A percentile compares a stretch with the other conserved stretches of the same genome.
Conservation (phyloP, 37 sponge, comb jelly and placozoan genomes). For the Diacarnus erythraeanus region DNA sequence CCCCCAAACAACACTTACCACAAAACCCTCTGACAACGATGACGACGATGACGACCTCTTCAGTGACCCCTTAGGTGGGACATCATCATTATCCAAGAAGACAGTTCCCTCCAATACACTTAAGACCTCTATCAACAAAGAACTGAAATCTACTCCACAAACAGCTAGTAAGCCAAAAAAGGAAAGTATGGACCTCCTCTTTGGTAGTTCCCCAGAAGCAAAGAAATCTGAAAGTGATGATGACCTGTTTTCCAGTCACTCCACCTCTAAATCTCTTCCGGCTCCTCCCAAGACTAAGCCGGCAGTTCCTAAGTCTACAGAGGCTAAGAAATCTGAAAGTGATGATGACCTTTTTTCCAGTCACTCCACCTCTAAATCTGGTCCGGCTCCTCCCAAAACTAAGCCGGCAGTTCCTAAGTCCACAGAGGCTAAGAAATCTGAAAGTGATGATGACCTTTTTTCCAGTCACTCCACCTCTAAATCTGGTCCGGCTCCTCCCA, state of each 20-base stretch:
- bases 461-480: not conserved
- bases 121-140: constrained; percentile 7
- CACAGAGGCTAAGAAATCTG: not conserved
- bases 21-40: no score
- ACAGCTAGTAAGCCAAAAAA: not conserved
- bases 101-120: not conserved
- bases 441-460: constrained; percentile 6
- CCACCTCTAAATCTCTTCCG: not conserved
- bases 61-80: not conserved
- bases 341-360: constrained; percentile 14
- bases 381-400: not conserved
- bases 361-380: not conserved
- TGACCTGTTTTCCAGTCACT: not conserved
- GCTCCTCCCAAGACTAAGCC: not conserved
- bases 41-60: constrained; percentile 15
- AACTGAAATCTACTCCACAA: not conserved
- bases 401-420: not conserved
- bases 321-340: not conserved
- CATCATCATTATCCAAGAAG: not conserved
- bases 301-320: not conserved
- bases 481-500: not conserved
- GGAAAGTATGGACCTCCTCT: constrained; percentile 12
- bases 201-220: constrained; percentile 14
- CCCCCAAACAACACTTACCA: not conserved
- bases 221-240: not conserved